A percentile compares a stretch with the other conserved stretches of the same genome.
phyloP scores from a whole-genome alignment of 2,888 invertebrate species.

The Scotopteryx bipunctaria region DNA sequence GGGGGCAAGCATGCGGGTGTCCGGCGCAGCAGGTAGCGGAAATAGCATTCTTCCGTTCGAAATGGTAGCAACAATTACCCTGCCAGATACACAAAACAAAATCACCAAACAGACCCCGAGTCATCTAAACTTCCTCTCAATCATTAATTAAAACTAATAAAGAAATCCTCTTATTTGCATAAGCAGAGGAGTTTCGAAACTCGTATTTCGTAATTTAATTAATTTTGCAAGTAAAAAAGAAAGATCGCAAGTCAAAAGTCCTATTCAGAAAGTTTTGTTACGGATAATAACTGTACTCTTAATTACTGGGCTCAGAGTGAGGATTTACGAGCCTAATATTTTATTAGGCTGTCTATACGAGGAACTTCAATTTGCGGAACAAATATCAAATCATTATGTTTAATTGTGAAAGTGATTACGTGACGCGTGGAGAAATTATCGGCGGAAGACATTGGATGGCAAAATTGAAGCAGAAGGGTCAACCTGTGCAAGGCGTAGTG shows the following conservation, averaged over 20 bases:
- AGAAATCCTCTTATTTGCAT: conserved; percentile 63
- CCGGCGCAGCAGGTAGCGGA: conserved; percentile 26
- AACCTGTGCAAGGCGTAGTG: conserved; percentile 17
- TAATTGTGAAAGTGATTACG: conserved; percentile 2
- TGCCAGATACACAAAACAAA: conserved; percentile 49
- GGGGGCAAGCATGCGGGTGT: conserved; percentile 15
- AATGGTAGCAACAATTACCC: conserved; percentile 69
- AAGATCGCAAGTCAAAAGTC: conserved; percentile 59
- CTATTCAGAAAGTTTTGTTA: conserved; percentile 64
- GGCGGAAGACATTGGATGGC: background rate
- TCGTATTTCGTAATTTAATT: conserved; percentile 62
- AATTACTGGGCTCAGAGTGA: conserved; percentile 11
- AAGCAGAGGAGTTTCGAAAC: conserved; percentile 65
- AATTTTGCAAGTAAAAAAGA: conserved; percentile 69
- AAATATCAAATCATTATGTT: conserved; percentile 4
- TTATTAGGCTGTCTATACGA: background rate
- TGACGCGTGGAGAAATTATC: conserved; percentile 5
- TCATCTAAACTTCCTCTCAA: background rate
- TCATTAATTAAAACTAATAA: no score
- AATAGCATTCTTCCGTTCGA: conserved; percentile 53
- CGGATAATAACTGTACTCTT: conserved; percentile 58
- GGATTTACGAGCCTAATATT: conserved; percentile 7
- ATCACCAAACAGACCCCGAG: background rate
- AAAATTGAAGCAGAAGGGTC: conserved; percentile 1
- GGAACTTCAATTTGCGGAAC: conserved; percentile 2